Base-by-base conservation (phyloP, 2,888 invertebrate genomes). In the Drosophila heteroneura region DNA sequence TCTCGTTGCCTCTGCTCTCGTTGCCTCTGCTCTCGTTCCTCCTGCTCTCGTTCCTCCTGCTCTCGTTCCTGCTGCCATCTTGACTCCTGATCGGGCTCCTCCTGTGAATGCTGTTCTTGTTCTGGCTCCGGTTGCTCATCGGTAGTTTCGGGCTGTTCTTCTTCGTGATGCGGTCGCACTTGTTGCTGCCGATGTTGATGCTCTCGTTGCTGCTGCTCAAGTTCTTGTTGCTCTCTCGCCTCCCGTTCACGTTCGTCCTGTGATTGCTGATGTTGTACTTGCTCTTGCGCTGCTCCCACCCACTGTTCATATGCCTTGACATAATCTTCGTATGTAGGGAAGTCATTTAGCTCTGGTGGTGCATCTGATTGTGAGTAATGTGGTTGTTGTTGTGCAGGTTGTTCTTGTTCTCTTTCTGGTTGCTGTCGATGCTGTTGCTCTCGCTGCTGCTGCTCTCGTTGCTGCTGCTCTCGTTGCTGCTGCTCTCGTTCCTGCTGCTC, bases 311-410 rank as follows among this genome's bases (percentile, higher is more conserved):
- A 73, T 9, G 76, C 76, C 0, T 49, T 26, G 0, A 78, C 9
- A 54, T 84, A 85, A 0, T 61, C 78, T 3, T 85, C 85, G 39
- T 87, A 84, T 28, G n/a, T 67, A 0, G 39, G 10, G n/a, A 44
- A 84, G 12, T 28, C 59, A 5, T 30, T 52, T 3, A 44, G 51
- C 1, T 58, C 44, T 22, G 52, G 76, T 0, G 58, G 62, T 28
- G 16, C 51, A 7, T 65, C 67, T 0, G 30, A n/a, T n/a, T 70
- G 51, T 1, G 56, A 10, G 16, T 47, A 44, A 3, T 66, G 67
- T 10, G 54, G 28, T 16, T 52, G 59, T 28, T 44, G 44, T 44
- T 44, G 22, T 7, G 22, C 22, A 14, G 22, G 22, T 7, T 47
- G 44, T 47, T 47, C 44, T 22, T 14, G 44, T 14, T 14, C 22